phyloP scores from a whole-genome alignment of 92 coral and sea anemone genomes.

The Diadumene lineata region DNA sequence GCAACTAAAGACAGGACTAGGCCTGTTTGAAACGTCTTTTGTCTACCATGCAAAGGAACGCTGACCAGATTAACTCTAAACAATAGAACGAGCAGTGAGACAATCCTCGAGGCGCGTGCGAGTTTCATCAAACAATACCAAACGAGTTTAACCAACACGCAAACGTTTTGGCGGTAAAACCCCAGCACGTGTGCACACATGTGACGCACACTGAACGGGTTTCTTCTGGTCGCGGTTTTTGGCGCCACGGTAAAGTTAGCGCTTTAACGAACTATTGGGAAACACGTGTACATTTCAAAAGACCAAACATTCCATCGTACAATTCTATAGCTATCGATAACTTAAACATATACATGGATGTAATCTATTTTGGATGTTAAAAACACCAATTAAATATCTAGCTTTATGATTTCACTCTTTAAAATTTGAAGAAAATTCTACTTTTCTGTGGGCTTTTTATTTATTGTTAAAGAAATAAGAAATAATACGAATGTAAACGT shows the following conservation, averaged over 20 bases:
- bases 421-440: too few relatives aligned
- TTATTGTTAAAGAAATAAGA: too few relatives aligned
- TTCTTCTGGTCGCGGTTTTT: conserved; percentile 29
- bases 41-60: conserved; percentile 17
- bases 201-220: conserved; percentile 50
- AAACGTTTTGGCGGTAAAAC: conserved; percentile 85
- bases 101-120: conserved; percentile 36
- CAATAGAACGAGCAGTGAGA: conserved; percentile 16
- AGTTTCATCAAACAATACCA: conserved; percentile 3
- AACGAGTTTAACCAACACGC: conserved; percentile 54
- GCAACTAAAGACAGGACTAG: background rate
- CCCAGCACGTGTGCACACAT: conserved; percentile 77
- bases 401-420: too few relatives aligned
- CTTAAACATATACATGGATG: too few relatives aligned
- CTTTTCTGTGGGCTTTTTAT: too few relatives aligned
- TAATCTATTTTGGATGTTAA: too few relatives aligned
- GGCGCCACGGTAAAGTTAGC: conserved; percentile 35
- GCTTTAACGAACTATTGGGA: conserved; percentile 19
- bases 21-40: background rate
- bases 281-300: conserved; percentile 29
- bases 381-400: too few relatives aligned
- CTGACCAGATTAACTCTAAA: background rate
- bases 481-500: too few relatives aligned
- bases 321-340: too few relatives aligned
- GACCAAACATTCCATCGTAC: conserved; percentile 2